Percentiles rank a stretch among this genome's conserved stretches.
Evolutionary conservation across 2,113 vertebrate species (phyloP).

Genomic region (Gorsachius goisagi): DNA sequence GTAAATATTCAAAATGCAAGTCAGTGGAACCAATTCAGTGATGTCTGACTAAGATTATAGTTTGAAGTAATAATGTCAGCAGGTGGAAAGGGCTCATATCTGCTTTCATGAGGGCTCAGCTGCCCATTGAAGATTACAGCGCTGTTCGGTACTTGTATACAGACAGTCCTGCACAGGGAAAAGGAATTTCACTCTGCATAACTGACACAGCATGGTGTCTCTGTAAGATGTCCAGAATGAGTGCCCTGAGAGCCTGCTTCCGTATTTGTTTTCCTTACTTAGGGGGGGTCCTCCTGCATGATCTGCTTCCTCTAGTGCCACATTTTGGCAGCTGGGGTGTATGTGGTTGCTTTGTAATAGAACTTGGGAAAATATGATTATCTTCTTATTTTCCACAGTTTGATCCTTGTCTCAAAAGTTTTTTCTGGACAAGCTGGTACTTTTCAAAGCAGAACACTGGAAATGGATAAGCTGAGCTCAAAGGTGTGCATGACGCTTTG

Average conservation of each 20-base stretch:
- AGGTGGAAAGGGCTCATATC: not conserved
- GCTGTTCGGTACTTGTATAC: not conserved
- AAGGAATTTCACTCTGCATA: not conserved
- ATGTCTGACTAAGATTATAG: not conserved
- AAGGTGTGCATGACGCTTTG: no score
- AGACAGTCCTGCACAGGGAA: not conserved
- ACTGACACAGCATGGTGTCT: not conserved
- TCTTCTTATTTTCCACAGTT: not conserved
- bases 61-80: not conserved
- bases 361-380: not conserved
- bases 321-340: not conserved
- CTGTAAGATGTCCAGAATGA: not conserved
- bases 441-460: not conserved
- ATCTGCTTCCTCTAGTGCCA: not conserved
- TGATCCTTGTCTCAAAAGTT: not conserved
- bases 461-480: not conserved
- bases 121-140: not conserved
- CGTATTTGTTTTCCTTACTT: not conserved
- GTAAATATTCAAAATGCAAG: not conserved
- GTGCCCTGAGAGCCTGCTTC: not conserved
- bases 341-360: not conserved
- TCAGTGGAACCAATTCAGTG: not conserved
- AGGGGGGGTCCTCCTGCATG: not conserved
- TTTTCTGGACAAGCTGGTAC: not conserved
- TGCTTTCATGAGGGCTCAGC: not conserved